phyloP scores from a whole-genome alignment of 2,797 vertebrate genomes.

The Sylvia borin region DNA sequence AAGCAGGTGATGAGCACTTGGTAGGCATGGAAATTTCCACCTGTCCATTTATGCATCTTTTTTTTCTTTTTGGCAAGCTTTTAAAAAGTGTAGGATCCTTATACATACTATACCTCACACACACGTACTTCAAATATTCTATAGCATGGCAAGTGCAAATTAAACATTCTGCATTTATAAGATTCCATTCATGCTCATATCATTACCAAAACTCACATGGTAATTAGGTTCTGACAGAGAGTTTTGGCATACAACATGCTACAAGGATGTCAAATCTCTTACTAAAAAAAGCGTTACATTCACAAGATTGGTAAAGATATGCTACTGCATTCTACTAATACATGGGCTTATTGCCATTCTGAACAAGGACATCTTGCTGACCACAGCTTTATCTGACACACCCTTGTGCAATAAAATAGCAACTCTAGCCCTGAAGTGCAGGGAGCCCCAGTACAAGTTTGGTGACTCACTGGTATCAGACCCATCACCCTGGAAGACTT shows the following conservation, averaged over 20 bases:
- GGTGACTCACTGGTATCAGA: neutral
- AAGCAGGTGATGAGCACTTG: neutral
- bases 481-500: neutral
- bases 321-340: neutral
- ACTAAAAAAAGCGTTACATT: neutral
- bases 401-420: neutral
- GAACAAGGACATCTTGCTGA: neutral
- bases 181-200: conserved; percentile 5
- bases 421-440: neutral
- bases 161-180: neutral
- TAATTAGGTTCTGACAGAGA: neutral
- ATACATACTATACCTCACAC: neutral
- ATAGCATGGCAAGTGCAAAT: neutral
- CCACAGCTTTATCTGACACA: neutral
- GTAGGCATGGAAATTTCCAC: neutral
- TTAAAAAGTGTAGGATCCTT: neutral
- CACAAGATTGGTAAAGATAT: neutral
- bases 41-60: neutral
- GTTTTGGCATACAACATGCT: neutral
- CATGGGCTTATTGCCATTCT: neutral
- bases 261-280: neutral
- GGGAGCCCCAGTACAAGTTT: neutral
- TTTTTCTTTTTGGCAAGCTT: neutral
- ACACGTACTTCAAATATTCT: neutral
- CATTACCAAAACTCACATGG: neutral